Conservation (phyloP, 2,888 invertebrate genomes). For the Dryococelus australis region DNA sequence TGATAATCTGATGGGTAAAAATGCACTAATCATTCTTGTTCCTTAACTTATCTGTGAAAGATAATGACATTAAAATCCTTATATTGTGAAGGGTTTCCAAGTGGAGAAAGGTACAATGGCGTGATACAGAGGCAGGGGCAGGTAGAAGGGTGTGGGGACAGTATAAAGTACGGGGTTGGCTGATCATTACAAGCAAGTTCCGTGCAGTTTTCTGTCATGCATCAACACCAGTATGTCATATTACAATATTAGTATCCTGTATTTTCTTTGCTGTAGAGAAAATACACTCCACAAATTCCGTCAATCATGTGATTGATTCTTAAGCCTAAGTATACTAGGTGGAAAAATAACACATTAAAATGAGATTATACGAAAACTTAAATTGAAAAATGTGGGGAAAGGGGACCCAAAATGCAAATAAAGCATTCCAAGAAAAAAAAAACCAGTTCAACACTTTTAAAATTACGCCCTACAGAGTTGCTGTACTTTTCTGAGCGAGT, state of each 20-base stretch:
- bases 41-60: background rate
- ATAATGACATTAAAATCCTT: background rate
- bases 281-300: background rate
- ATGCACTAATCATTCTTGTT: background rate
- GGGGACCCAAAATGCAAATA: background rate
- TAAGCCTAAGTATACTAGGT: background rate
- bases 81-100: background rate
- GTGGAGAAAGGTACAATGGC: background rate
- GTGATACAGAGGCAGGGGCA: background rate
- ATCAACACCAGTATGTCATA: background rate
- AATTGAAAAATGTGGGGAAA: background rate
- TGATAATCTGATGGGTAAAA: background rate
- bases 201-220: background rate
- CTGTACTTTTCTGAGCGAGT: too few relatives aligned
- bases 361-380: background rate
- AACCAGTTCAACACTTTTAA: too few relatives aligned
- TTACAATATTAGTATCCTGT: background rate
- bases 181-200: constrained; percentile 6
- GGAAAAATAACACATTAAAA: background rate
- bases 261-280: background rate
- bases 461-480: too few relatives aligned
- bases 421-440: background rate
- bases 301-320: background rate
- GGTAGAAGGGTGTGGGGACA: background rate
- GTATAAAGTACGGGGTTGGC: background rate